These are phyloP conservation scores for Phymorhynchus buccinoides DNA, from an alignment of 1,140 invertebrate species.

Conservation along the genomic window DNA sequence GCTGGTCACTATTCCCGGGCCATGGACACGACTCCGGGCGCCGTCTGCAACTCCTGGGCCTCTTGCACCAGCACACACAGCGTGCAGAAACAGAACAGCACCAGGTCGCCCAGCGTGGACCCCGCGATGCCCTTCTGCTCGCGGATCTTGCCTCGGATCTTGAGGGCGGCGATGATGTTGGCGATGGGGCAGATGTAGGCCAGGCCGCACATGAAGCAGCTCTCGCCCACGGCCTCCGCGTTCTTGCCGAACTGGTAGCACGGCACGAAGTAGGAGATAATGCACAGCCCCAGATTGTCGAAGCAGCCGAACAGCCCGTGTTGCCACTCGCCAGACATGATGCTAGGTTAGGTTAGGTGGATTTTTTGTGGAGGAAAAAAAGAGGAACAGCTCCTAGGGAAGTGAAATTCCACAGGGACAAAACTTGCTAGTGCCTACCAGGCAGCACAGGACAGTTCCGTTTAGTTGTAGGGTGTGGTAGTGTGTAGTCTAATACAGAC, in stretches of 20 bases:
- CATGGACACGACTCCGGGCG: constrained; percentile 51
- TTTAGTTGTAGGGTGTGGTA: too few species aligned
- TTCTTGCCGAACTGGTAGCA: constrained; percentile 71
- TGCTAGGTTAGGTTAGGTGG: too few species aligned
- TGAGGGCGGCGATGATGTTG: constrained; percentile 56
- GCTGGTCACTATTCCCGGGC: constrained; percentile 56
- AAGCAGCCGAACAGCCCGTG: constrained; percentile 70
- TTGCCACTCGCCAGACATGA: constrained; percentile 65
- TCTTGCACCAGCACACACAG: constrained; percentile 68
- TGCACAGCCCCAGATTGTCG: constrained; percentile 68
- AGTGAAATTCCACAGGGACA: too few species aligned
- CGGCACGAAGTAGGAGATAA: constrained; percentile 68
- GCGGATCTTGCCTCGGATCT: constrained; percentile 69
- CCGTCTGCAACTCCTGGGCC: constrained; percentile 66
- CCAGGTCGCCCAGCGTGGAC: constrained; percentile 60
- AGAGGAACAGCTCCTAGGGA: too few species aligned
- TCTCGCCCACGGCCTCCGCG: constrained; percentile 69
- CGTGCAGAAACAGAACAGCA: constrained; percentile 65
- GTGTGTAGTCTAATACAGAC: too few species aligned
- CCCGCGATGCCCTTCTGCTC: constrained; percentile 66
- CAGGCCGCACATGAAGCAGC: constrained; percentile 66
- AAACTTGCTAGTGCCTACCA: too few species aligned
- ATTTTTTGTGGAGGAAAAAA: too few species aligned
- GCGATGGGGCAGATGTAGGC: constrained; percentile 60
- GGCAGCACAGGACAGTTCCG: too few species aligned